A percentile compares a stretch with the other conserved stretches of the same genome.
phyloP scores from a whole-genome alignment of 2,797 vertebrate species.

The Protosalanx chinensis region DNA sequence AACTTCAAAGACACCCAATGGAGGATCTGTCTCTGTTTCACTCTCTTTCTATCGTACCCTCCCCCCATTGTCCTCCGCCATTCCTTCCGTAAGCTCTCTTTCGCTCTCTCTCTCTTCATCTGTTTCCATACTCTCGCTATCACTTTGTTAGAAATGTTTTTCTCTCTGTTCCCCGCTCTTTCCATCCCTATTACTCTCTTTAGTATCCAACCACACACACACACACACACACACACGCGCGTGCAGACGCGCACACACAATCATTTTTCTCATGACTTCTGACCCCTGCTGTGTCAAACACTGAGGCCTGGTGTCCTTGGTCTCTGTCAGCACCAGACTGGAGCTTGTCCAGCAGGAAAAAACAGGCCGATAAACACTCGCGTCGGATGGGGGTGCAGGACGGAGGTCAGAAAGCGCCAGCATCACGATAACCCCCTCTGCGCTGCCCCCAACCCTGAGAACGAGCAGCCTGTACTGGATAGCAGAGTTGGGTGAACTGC shows the following conservation, averaged over 20 bases:
- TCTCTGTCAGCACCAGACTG: slow-evolving; percentile 36
- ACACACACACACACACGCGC: slow-evolving; percentile 14
- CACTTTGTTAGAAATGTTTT: background rate
- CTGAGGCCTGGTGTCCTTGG: slow-evolving; percentile 37
- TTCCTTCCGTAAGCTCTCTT: background rate
- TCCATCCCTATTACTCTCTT: background rate
- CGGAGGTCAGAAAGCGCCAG: slow-evolving; percentile 21
- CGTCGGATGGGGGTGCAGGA: slow-evolving; percentile 2
- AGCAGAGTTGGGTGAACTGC: no score
- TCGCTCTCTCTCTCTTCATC: background rate
- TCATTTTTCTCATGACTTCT: slow-evolving; percentile 64
- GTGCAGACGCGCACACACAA: slow-evolving; percentile 5
- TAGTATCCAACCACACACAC: background rate
- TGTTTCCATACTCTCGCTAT: background rate
- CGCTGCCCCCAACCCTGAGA: background rate
- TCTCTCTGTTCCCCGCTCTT: background rate
- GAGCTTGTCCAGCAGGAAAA: slow-evolving; percentile 47
- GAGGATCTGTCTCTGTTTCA: background rate
- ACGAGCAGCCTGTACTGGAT: no score
- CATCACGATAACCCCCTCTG: slow-evolving; percentile 8
- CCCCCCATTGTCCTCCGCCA: no score
- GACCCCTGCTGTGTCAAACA: slow-evolving; percentile 50
- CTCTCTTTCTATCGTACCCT: background rate
- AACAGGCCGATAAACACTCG: slow-evolving; percentile 49
- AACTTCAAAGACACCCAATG: background rate